Percentiles rank a stretch among this genome's conserved stretches.
Evolutionary conservation across 2,797 vertebrate genomes (phyloP).

Genomic region (Ciconia nigra): DNA sequence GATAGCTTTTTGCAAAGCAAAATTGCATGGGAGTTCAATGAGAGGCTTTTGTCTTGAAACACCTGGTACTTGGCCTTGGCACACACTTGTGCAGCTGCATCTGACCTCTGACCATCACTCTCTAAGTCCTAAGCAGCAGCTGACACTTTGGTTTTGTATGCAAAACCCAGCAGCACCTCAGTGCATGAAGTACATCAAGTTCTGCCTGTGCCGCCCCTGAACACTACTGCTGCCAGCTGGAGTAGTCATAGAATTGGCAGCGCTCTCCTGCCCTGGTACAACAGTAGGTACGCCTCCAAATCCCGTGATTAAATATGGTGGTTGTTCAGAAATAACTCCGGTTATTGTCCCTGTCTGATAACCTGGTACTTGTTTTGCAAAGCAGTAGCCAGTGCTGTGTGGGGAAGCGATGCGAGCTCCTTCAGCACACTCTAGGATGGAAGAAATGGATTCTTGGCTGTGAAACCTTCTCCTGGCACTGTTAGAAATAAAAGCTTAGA

Average conservation of each 20-base stretch:
- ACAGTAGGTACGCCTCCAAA: not conserved
- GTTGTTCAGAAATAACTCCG: not conserved
- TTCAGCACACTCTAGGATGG: not conserved
- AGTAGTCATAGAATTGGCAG: not conserved
- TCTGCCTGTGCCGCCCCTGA: not conserved
- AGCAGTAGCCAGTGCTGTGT: not conserved
- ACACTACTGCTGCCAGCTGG: not conserved
- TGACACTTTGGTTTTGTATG: not conserved
- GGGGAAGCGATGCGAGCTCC: rapidly evolving
- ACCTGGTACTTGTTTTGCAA: not conserved
- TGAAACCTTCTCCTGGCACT: not conserved
- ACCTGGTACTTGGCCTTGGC: not conserved
- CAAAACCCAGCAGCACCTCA: not conserved
- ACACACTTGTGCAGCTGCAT: not conserved
- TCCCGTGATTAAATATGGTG: not conserved
- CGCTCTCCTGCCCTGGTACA: not conserved
- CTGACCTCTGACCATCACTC: not conserved
- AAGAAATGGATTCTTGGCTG: not conserved
- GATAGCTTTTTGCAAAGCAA: not conserved
- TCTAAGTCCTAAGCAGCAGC: not conserved
- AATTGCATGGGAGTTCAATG: not conserved
- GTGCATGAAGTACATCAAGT: not conserved
- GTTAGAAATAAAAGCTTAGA: not conserved
- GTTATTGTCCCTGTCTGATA: not conserved
- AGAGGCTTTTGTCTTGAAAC: not conserved